A percentile compares a stretch with the other conserved stretches of the same genome.
phyloP scores from a whole-genome alignment of 2,888 invertebrate species.

The Lomographa bimaculata region DNA sequence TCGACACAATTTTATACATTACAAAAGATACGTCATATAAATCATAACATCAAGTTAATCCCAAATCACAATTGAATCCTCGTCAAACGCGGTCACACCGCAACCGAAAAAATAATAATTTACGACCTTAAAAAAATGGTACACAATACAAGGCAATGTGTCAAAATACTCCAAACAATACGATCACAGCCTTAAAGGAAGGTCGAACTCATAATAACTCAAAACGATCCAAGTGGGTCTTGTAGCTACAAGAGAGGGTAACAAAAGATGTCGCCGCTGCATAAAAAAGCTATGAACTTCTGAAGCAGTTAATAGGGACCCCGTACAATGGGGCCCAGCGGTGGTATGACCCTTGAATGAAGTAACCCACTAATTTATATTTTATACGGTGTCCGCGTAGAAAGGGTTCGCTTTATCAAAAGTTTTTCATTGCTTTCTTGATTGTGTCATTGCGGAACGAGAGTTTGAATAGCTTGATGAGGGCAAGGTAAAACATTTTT shows the following conservation, averaged over 20 bases:
- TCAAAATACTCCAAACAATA: conserved; percentile 77
- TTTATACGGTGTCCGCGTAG: conserved; percentile 54
- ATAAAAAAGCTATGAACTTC: conserved; percentile 78
- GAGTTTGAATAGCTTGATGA: conserved; percentile 18
- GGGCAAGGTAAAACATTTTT: conserved; percentile 33
- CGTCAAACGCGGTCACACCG: conserved; percentile 56
- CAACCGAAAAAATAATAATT: conserved; percentile 60
- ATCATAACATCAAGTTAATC: conserved; percentile 67
- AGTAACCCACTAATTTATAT: conserved; percentile 66
- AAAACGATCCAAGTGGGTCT: no score
- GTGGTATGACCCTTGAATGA: conserved; percentile 59
- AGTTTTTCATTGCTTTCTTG: conserved; percentile 41
- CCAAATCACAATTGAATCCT: conserved; percentile 63
- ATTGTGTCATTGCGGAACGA: conserved; percentile 44
- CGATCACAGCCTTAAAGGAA: conserved; percentile 54
- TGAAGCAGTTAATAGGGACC: conserved; percentile 76
- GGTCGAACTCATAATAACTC: conserved; percentile 52
- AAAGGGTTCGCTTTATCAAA: conserved; percentile 54
- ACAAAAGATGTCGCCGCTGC: conserved; percentile 62
- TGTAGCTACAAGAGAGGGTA: conserved; percentile 48
- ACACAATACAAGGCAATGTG: conserved; percentile 76
- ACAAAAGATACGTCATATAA: conserved; percentile 55
- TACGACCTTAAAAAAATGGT: conserved; percentile 62
- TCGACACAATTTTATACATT: conserved; percentile 5
- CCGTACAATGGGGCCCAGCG: conserved; percentile 57